A percentile compares a stretch with the other conserved stretches of the same genome.
Conservation (phyloP, 2,888 invertebrate species). For the Drosophila austrosaltans region DNA sequence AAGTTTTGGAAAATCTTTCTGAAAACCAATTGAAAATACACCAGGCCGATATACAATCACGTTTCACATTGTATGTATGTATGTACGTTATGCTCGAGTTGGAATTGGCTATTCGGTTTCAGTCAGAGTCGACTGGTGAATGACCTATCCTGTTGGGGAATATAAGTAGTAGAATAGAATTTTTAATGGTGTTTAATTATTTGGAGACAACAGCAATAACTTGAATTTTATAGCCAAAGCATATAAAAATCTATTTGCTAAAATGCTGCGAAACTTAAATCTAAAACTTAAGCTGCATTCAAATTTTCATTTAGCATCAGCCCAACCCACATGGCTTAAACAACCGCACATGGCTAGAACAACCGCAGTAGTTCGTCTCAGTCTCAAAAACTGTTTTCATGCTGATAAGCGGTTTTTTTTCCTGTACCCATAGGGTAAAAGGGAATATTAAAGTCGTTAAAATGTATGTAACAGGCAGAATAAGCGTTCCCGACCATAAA, state of each 20-base stretch:
- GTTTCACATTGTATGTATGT: slow-evolving; percentile 23
- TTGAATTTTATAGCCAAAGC: not conserved
- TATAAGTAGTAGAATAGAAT: not conserved
- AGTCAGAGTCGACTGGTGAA: slow-evolving; percentile 34
- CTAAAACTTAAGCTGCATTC: not conserved
- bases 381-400: slow-evolving; percentile 50
- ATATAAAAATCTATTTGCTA: not conserved
- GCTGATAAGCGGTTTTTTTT: slow-evolving; percentile 43
- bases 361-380: slow-evolving; percentile 52
- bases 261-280: not conserved
- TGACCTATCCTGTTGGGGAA: slow-evolving; percentile 27
- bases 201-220: not conserved
- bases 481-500: no score
- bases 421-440: no score
- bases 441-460: no score
- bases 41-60: slow-evolving; percentile 44
- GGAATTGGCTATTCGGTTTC: slow-evolving; percentile 3
- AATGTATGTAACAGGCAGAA: no score
- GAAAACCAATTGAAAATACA: slow-evolving; percentile 77
- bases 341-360: slow-evolving; percentile 34
- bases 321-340: slow-evolving; percentile 38
- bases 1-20: no score
- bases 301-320: slow-evolving; percentile 17
- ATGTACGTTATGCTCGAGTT: slow-evolving; percentile 50
- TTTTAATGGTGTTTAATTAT: not conserved